Percentiles rank a stretch among this genome's conserved stretches.
Evolutionary conservation across 2,888 invertebrate genomes (phyloP).

Genomic region (Tricholauxania praeusta): DNA sequence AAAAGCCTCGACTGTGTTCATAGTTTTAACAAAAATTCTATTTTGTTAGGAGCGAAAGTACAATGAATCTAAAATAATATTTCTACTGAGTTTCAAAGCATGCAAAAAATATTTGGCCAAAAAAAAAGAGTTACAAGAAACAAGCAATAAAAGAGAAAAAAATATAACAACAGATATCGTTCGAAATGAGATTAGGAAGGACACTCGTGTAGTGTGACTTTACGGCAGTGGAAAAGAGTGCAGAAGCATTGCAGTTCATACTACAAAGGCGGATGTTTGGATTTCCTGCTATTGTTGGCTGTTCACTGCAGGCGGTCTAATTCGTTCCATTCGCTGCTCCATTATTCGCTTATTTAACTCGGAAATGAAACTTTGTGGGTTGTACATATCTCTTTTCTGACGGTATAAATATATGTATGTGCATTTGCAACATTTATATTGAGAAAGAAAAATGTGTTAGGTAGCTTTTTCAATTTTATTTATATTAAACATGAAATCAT

Average conservation of each 20-base stretch:
- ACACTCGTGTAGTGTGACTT: slow-evolving; percentile 52
- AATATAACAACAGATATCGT: slow-evolving; percentile 51
- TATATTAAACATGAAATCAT: too few species aligned
- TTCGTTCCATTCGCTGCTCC: slow-evolving; percentile 12
- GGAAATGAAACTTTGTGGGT: slow-evolving; percentile 13
- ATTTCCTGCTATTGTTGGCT: slow-evolving; percentile 22
- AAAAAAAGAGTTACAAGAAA: slow-evolving; percentile 23
- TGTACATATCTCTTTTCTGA: too few species aligned
- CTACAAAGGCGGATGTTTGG: slow-evolving; percentile 8
- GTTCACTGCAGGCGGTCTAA: slow-evolving; percentile 14
- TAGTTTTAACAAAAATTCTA: too few species aligned
- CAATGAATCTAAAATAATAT: too few species aligned
- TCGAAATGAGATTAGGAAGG: slow-evolving; percentile 64
- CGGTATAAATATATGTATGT: too few species aligned
- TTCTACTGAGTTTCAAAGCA: slow-evolving; percentile 42
- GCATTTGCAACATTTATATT: too few species aligned
- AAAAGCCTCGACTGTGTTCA: too few species aligned
- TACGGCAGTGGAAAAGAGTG: neutral
- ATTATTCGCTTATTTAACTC: slow-evolving; percentile 24
- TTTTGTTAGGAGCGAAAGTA: too few species aligned
- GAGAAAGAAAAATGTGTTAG: too few species aligned
- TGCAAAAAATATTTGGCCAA: slow-evolving; percentile 52
- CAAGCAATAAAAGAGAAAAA: slow-evolving; percentile 35
- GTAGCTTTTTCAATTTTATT: too few species aligned
- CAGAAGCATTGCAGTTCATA: neutral